Evolutionary conservation across 2,113 vertebrate genomes (phyloP), one percentile per base, ranked within the genome.

Genomic region (Sterna hirundo): DNA sequence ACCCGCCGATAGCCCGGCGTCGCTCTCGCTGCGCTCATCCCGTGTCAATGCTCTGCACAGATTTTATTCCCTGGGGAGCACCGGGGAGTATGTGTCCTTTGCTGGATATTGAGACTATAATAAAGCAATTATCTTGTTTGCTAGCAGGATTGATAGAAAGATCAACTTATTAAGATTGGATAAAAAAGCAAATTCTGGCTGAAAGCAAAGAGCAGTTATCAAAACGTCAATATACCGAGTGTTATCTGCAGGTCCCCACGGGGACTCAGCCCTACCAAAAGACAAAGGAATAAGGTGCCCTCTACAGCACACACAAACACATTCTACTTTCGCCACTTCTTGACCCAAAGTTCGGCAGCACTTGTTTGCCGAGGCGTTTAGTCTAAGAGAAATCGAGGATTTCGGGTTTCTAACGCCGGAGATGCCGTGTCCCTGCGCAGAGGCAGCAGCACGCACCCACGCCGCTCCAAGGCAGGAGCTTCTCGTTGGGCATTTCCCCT

Each of bases 371-470:
- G 7, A 65, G 71, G 49, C 11, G 1, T 9, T 9, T 2, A 4
- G 20, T 15, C 7, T 15, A 17, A 52, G 0, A 2, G 83, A 42
- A 84, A 46, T 13, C 1, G 0, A 0, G 46, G 83, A 22, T 44
- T 91, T 32, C 1, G 3, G 2, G 38, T 29, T 62, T 11, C 62
- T 16, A 2, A 1, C 21, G 6, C 6, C n/a, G 9, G 42, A 9
- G 70, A 14, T 8, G 3, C 1, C 3, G 4, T 0, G 15, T 19
- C 38, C 17, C 26, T 1, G 0, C 1, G 0, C 1, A 1, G 66
- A 76, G 71, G 11, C 57, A 13, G 25, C 34, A 22, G 52, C 2
- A 4, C 2, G 0, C 4, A 1, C 32, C 34, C 20, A 5, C 3
- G 0, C 17, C 2, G n/a, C 76, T 27, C 76, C 46, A 8, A 16